Base-by-base conservation (phyloP, 2,888 invertebrate species). In the Miltochrista miniata region DNA sequence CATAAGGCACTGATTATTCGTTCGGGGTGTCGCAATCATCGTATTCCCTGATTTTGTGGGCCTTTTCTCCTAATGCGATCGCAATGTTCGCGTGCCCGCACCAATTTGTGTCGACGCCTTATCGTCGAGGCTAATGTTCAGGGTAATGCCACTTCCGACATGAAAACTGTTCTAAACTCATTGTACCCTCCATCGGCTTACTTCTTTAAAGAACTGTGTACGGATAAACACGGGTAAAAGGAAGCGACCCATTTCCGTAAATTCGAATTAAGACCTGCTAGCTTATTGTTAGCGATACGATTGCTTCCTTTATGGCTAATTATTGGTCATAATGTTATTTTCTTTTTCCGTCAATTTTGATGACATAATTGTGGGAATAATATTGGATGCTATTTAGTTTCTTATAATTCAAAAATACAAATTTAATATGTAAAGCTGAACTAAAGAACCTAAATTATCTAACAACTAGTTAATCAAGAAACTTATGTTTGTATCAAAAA, bases 131-230 rank as follows among this genome's bases (percentile, higher is more conserved):
- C 86, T 89, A 89, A 90, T 89, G 87, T 85, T 85, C 81, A 84
- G 81, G 85, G 86, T 90, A 87, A 89, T 86, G 75, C 83, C 72
- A 80, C 84, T 89, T 89, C 90, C 89, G 90, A 88, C 90, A 87
- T 84, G 85, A 85, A 87, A 86, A 85, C 86, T 81, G 80, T 78
- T 85, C 79, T 59, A 68, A 79, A 77, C 78, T 79, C 77, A 81
- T 85, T 83, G 80, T 85, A 78, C 75, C 72, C 66, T 58, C 67
- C 64, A 71, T 68, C 54, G 54, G 52, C 62, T 68, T 57, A 63
- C 66, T 65, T 76, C 71, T 76, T 79, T 78, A 74, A 75, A 77
- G 71, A 70, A 75, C 70, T 74, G 68, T 70, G 68, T 70, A 68
- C 68, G 71, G 61, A 64, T 71, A 76, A 74, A 73, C 64, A 73